These are phyloP conservation scores for Alcedo atthis DNA, from an alignment of 2,797 vertebrate genomes.

Conservation along the genomic window DNA sequence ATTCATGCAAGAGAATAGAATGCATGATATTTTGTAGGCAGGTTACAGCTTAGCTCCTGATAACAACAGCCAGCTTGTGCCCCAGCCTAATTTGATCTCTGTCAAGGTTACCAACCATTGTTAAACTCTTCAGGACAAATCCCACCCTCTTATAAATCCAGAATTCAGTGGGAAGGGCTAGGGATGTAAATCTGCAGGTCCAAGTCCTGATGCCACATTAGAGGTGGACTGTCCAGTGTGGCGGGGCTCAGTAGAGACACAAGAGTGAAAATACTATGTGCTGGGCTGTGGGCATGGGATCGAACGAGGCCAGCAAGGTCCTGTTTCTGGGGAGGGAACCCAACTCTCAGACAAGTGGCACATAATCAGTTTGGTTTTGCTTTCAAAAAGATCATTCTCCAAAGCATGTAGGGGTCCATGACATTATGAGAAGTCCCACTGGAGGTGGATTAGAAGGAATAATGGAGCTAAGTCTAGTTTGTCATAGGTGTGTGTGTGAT, in stretches of 20 bases:
- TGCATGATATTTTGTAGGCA: not conserved
- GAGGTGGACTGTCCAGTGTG: not conserved
- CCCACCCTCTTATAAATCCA: not conserved
- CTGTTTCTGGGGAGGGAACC: not conserved
- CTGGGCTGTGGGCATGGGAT: not conserved
- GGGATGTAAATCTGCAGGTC: not conserved
- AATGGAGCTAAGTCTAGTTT: not conserved
- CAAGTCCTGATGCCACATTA: accelerated
- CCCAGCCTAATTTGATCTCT: conserved; percentile 13
- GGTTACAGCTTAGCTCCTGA: not conserved
- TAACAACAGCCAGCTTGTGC: not conserved
- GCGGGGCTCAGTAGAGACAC: not conserved
- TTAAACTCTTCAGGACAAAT: conserved; percentile 14
- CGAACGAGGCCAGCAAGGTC: accelerated
- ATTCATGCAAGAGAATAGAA: not conserved
- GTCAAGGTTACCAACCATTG: not conserved
- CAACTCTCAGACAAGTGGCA: not conserved
- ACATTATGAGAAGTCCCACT: not conserved
- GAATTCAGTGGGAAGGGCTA: not conserved
- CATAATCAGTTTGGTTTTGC: not conserved
- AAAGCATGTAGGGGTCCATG: accelerated
- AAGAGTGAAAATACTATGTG: accelerated
- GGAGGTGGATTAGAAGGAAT: not conserved
- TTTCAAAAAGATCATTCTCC: not conserved
- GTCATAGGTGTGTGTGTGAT: not conserved